phyloP scores from a whole-genome alignment of 2,888 invertebrate species.

The Coelinius sp. region DNA sequence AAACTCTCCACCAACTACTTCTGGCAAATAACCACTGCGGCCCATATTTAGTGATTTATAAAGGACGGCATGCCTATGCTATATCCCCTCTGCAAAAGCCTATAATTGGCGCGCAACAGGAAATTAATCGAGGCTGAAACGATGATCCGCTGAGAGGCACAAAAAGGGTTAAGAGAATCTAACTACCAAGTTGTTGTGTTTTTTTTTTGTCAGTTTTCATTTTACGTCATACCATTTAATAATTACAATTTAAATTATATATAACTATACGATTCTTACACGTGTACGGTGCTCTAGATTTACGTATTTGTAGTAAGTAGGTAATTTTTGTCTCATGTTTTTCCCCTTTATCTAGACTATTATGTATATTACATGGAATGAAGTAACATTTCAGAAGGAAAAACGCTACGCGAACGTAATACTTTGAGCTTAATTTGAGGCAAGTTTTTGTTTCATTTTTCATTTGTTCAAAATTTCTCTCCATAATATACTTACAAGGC shows the following conservation, averaged over 20 bases:
- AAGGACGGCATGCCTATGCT: background rate
- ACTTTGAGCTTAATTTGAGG: slow-evolving; percentile 68
- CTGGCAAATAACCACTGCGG: slow-evolving; percentile 16
- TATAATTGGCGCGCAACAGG: slow-evolving; percentile 18
- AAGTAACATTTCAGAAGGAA: slow-evolving; percentile 64
- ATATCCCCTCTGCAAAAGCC: background rate
- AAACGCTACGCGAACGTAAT: slow-evolving; percentile 70
- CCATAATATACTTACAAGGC: background rate
- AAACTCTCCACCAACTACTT: background rate
- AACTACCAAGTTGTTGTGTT: background rate
- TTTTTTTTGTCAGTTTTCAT: slow-evolving; percentile 41
- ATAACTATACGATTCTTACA: slow-evolving; percentile 69
- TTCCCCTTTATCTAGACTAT: slow-evolving; percentile 66
- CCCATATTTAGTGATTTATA: slow-evolving; percentile 13
- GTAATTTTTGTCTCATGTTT: slow-evolving; percentile 49
- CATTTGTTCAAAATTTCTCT: slow-evolving; percentile 26
- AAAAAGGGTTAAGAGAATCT: slow-evolving; percentile 21
- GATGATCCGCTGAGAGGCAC: slow-evolving; percentile 25
- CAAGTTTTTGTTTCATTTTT: slow-evolving; percentile 40
- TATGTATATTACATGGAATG: slow-evolving; percentile 72
- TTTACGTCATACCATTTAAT: slow-evolving; percentile 71
- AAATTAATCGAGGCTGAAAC: slow-evolving; percentile 28
- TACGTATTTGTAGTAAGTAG: slow-evolving; percentile 69
- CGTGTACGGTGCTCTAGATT: slow-evolving; percentile 69
- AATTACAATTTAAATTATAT: slow-evolving; percentile 71